A percentile compares a stretch with the other conserved stretches of the same genome.
Conservation (phyloP, 1,140 invertebrate genomes). For the Drosophila biarmipes region DNA sequence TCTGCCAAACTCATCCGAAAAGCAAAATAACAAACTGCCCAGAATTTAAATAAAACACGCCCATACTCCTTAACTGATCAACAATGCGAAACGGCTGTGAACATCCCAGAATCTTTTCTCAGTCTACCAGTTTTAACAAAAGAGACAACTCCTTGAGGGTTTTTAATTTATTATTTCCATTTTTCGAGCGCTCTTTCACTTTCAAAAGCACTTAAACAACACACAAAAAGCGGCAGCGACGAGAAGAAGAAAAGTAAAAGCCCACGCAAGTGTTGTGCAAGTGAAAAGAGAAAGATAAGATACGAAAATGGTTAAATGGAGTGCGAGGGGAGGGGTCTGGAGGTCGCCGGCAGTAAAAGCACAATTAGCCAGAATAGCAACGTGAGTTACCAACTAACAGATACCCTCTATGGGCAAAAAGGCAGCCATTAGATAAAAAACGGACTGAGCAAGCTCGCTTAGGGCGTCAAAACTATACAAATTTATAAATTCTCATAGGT, state of each 20-base stretch:
- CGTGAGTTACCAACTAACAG: not conserved
- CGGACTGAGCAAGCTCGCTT: too few species aligned
- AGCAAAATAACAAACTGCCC: not conserved
- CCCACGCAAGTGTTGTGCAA: slow-evolving; percentile 53
- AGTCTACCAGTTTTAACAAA: slow-evolving; percentile 23
- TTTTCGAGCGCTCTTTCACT: slow-evolving; percentile 44
- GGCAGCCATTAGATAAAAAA: too few species aligned
- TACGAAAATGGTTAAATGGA: slow-evolving; percentile 45
- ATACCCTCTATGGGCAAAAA: not conserved
- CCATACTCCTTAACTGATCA: slow-evolving; percentile 19
- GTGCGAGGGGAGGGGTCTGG: slow-evolving; percentile 16
- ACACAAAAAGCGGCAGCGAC: slow-evolving; percentile 31
- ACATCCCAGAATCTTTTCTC: slow-evolving; percentile 32
- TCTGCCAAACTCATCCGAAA: not conserved
- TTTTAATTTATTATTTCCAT: slow-evolving; percentile 16
- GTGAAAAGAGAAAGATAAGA: slow-evolving; percentile 48
- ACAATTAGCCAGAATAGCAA: slow-evolving; percentile 18
- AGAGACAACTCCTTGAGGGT: slow-evolving; percentile 11
- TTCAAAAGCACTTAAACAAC: slow-evolving; percentile 60
- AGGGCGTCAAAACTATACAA: too few species aligned
- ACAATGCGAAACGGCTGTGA: slow-evolving; percentile 20
- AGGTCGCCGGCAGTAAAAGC: slow-evolving; percentile 37
- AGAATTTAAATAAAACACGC: slow-evolving; percentile 12
- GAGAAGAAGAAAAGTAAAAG: slow-evolving; percentile 62
- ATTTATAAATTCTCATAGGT: not conserved